Conservation (phyloP, 2,113 vertebrate genomes). For the Tursiops truncatus region DNA sequence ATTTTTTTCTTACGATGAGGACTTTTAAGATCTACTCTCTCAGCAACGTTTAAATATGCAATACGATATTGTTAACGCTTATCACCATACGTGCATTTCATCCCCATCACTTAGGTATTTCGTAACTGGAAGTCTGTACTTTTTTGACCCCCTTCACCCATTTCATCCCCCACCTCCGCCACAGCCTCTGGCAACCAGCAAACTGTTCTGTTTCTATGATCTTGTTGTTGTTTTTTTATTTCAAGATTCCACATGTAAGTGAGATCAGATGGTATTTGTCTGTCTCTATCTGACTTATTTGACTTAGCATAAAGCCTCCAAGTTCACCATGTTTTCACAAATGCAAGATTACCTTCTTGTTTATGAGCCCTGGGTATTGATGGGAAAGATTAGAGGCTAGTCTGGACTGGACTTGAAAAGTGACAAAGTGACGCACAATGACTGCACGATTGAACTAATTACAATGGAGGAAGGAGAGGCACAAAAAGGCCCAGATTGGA, state of each 20-base stretch:
- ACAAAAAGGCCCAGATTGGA: neutral
- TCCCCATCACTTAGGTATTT: neutral
- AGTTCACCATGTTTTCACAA: neutral
- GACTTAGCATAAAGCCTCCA: neutral
- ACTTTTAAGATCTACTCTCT: neutral
- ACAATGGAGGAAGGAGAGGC: neutral
- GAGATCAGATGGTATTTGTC: neutral
- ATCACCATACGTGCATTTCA: neutral
- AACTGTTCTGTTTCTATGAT: neutral
- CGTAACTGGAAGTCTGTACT: neutral
- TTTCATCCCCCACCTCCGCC: neutral
- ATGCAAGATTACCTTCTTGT: neutral
- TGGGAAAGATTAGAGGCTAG: neutral
- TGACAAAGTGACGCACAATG: neutral
- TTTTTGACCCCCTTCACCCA: neutral
- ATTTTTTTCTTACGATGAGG: neutral
- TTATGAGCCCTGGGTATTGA: neutral
- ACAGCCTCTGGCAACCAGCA: neutral
- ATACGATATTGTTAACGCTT: neutral
- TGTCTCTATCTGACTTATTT: neutral
- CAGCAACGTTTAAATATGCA: neutral
- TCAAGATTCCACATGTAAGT: neutral
- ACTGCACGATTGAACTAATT: neutral
- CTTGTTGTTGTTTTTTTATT: neutral
- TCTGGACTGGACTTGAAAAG: neutral